Base-by-base conservation (phyloP, 2,888 invertebrate species). In the Rhopalosiphum nymphaeae region DNA sequence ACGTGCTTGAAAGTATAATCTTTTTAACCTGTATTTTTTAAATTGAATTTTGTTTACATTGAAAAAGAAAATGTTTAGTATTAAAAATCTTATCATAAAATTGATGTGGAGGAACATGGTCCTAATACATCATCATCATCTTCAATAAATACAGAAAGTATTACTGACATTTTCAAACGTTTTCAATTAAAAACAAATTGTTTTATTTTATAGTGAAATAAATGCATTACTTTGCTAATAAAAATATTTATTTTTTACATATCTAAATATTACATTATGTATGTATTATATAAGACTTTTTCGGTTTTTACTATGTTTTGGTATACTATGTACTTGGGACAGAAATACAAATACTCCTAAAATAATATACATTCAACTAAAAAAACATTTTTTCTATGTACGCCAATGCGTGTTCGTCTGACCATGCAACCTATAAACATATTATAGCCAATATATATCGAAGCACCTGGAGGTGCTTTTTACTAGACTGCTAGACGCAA, bases 401-500 rank as follows among this genome's bases (percentile, higher is more conserved):
- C n/a, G n/a, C n/a, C 67, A 67, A 13, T 2, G 61, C 29, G 9
- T 7, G 9, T 9, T 61, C 67, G 67, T 67, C n/a, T n/a, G 16
- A 67, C 16, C 13, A n/a, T n/a, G 13, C 67, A 67, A 1, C 5
- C n/a, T n/a, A 67, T 36, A 67, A 26, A 57, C 36, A 3, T 67
- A 67, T n/a, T 16, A 16, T n/a, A n/a, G 16, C n/a, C 25, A 16
- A 44, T 44, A 89, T 44, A 89, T 26, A 21, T 61, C 25, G 61
- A 89, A 44, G 88, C 13, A 53, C 36, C 85, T 36, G 36, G 21
- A 67, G 56, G 89, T 44, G 44, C 36, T 86, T 57, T 56, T 84
- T 56, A 53, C 89, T n/a, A 93, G 93, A 89, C 93, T 84, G 78
- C 89, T 57, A 56, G 89, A 78, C 93, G 89, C 93, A 61, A 29